A percentile compares a stretch with the other conserved stretches of the same genome.
Evolutionary conservation across 1,140 invertebrate species (phyloP).

Genomic region (Achroia grisella): DNA sequence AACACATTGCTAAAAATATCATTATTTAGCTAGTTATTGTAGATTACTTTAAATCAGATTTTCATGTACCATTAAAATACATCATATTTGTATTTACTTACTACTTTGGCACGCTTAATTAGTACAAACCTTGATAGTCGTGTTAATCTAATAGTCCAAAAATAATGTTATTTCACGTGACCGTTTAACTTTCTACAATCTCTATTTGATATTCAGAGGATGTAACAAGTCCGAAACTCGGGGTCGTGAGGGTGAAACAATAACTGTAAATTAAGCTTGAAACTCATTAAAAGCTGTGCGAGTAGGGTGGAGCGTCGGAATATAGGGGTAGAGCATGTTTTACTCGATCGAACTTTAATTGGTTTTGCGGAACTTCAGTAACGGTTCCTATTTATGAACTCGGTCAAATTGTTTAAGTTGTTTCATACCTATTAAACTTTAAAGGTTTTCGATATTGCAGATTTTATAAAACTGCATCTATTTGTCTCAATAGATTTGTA

Average conservation of each 20-base stretch:
- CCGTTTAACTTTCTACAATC: conserved; percentile 23
- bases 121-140: too few relatives aligned
- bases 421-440: neutral
- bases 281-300: conserved; percentile 58
- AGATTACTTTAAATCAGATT: too few relatives aligned
- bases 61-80: too few relatives aligned
- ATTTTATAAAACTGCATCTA: too few relatives aligned
- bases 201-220: conserved; percentile 29
- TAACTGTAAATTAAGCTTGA: conserved; percentile 62
- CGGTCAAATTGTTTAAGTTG: conserved; percentile 1
- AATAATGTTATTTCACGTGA: conserved; percentile 8
- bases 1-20: too few relatives aligned
- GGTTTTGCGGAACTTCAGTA: conserved; percentile 22
- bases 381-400: conserved; percentile 21
- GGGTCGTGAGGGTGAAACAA: conserved; percentile 49
- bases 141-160: conserved; percentile 14
- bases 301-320: conserved; percentile 22
- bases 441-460: too few relatives aligned
- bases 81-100: too few relatives aligned
- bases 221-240: conserved; percentile 35
- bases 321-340: conserved; percentile 29
- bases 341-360: conserved; percentile 59
- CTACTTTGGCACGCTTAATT: too few relatives aligned
- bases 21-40: too few relatives aligned
- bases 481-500: too few relatives aligned